Base-by-base conservation (phyloP, 2,797 vertebrate genomes). In the Carapus acus region DNA sequence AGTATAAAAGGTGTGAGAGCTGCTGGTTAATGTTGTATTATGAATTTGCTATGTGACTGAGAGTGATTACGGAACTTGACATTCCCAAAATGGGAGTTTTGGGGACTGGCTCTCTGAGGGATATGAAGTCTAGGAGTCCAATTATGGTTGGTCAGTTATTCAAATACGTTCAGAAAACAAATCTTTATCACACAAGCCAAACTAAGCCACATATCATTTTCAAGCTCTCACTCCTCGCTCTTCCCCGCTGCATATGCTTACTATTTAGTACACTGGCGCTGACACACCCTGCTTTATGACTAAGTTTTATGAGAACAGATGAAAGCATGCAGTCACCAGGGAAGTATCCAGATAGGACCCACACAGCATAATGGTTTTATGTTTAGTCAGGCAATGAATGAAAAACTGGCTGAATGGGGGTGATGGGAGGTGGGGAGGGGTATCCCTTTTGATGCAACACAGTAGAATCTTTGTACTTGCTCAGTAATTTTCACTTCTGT, bases 281-380 rank as follows among this genome's bases (percentile, higher is more conserved):
- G 80, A 84, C 81, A 85, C 44, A 53, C 80, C 76, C 79, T 61
- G 43, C 80, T 86, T 86, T 84, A 87, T 88, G 86, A 88, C 78
- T 85, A 76, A 80, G 69, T 68, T 85, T 86, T 79, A 83, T 77
- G 83, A 76, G 75, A 58, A 77, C 71, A 77, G 76, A 85, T 81
- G 79, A 86, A 86, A 81, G 77, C 31, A 57, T 83, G 78, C 67
- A 82, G 82, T 84, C 84, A 83, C 67, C 37, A 33, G 79, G 71
- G 73, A 83, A 77, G 71, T 47, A 29, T 63, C 44, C 27, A 73
- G 59, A 83, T 74, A 74, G 54, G 64, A 71, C 68, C 65, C 49
- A 74, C 42, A 9, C 56, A 66, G 8, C 55, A 45, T 44, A 54
- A 72, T 47, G 29, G 34, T 60, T 80, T 72, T 43, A 65, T 54